Conservation (phyloP, 2,797 vertebrate species). For the Syngnathus acus region DNA sequence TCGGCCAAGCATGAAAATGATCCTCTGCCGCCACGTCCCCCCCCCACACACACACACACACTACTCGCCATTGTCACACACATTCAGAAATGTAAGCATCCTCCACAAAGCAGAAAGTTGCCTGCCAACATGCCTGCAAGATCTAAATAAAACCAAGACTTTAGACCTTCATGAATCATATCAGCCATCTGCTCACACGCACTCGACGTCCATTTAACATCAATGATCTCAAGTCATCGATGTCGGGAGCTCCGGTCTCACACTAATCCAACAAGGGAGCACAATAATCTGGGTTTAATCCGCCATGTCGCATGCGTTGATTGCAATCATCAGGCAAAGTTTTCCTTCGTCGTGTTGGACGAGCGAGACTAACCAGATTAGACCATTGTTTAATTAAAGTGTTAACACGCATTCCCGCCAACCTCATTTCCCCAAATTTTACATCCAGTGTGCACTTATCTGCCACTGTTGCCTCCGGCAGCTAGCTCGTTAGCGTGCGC, state of each 20-base stretch:
- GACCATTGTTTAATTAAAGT: conserved; percentile 11
- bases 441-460: not conserved
- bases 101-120: not conserved
- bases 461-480: not conserved
- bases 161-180: not conserved
- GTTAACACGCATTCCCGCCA: not conserved
- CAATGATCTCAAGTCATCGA: not conserved
- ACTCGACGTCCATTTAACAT: not conserved
- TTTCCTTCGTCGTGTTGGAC: not conserved
- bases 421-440: conserved; percentile 8
- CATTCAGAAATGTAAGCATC: not conserved
- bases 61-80: too few species aligned
- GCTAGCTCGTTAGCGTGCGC: conserved; percentile 1
- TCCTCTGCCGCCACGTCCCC: not conserved
- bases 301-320: not conserved
- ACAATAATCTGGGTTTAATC: conserved; percentile 3
- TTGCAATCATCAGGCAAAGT: not conserved
- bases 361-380: conserved; percentile 8
- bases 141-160: not conserved
- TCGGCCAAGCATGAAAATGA: not conserved
- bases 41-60: too few species aligned
- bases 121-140: not conserved
- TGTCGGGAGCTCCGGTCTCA: not conserved
- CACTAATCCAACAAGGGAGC: not conserved
- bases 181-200: not conserved